Percentiles rank a stretch among this genome's conserved stretches.
phyloP scores from a whole-genome alignment of 2,888 invertebrate genomes.

The Toxonevra muliebris region DNA sequence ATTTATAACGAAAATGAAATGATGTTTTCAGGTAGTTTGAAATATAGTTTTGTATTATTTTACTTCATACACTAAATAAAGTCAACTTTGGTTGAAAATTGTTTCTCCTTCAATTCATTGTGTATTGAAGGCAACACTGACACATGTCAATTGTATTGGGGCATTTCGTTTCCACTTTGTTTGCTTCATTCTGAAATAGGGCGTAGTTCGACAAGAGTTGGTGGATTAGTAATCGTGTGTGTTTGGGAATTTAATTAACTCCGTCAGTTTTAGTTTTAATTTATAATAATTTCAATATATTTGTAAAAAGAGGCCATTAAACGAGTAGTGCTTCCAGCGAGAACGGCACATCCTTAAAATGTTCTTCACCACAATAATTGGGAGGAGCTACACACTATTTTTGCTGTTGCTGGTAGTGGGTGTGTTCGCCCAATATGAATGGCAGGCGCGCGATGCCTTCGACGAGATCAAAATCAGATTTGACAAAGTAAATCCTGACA shows the following conservation, averaged over 20 bases:
- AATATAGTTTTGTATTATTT: no score
- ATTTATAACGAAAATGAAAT: no score
- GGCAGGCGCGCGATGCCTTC: slow-evolving; percentile 90
- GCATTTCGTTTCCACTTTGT: slow-evolving; percentile 35
- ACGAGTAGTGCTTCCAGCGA: neutral
- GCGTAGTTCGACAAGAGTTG: slow-evolving; percentile 46
- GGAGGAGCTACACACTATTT: slow-evolving; percentile 61
- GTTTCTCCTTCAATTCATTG: no score
- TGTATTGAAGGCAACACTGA: slow-evolving; percentile 14
- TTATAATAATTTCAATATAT: slow-evolving; percentile 13
- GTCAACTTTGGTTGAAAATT: no score
- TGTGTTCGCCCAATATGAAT: slow-evolving; percentile 87
- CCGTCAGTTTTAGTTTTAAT: slow-evolving; percentile 26
- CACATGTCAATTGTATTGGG: slow-evolving; percentile 13
- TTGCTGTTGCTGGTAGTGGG: slow-evolving; percentile 66
- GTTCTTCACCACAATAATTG: slow-evolving; percentile 56
- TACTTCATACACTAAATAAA: no score
- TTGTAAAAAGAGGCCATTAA: slow-evolving; percentile 1
- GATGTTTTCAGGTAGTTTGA: no score
- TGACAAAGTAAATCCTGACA: slow-evolving; percentile 84
- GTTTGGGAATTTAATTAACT: slow-evolving; percentile 30
- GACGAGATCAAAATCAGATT: slow-evolving; percentile 87
- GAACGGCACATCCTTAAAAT: slow-evolving; percentile 38
- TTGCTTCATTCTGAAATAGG: slow-evolving; percentile 39
- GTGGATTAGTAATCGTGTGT: slow-evolving; percentile 36